These are phyloP conservation scores for Sardinella longiceps DNA, from an alignment of 2,797 vertebrate genomes.

Conservation along the genomic window DNA sequence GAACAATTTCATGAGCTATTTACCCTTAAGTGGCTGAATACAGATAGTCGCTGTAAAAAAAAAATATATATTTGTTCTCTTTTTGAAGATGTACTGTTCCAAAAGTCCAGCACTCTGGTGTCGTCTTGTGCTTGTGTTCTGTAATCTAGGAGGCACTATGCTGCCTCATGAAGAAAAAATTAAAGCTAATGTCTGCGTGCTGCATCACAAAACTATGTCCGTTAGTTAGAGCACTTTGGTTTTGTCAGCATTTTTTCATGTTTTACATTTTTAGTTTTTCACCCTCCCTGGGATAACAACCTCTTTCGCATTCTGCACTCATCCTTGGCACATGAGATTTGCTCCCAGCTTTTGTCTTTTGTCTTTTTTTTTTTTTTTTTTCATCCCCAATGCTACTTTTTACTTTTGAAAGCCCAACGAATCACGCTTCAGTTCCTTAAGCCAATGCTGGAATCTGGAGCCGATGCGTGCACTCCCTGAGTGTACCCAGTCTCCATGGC, in stretches of 20 bases:
- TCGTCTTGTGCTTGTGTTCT: not conserved
- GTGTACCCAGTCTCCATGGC: slow-evolving; percentile 14
- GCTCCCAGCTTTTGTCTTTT: not conserved
- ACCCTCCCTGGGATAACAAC: not conserved
- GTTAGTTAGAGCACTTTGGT: too few species aligned
- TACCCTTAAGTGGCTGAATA: too few species aligned
- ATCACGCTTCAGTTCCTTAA: not conserved
- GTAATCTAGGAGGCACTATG: not conserved
- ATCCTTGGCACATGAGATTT: not conserved
- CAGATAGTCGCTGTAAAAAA: too few species aligned
- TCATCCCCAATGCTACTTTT: too few species aligned
- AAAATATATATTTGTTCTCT: too few species aligned
- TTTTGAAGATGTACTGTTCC: too few species aligned
- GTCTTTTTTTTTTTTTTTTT: not conserved
- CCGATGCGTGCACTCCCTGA: not conserved
- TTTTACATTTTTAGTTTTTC: not conserved
- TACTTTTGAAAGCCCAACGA: not conserved
- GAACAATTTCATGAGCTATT: too few species aligned
- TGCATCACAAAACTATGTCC: not conserved
- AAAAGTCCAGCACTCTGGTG: too few species aligned
- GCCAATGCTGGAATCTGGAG: not conserved
- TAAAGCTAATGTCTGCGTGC: not conserved
- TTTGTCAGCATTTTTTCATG: not conserved
- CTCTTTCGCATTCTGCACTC: not conserved
- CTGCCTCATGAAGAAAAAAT: not conserved